phyloP scores from a whole-genome alignment of 2,113 vertebrate species.

The Balaeniceps rex region DNA sequence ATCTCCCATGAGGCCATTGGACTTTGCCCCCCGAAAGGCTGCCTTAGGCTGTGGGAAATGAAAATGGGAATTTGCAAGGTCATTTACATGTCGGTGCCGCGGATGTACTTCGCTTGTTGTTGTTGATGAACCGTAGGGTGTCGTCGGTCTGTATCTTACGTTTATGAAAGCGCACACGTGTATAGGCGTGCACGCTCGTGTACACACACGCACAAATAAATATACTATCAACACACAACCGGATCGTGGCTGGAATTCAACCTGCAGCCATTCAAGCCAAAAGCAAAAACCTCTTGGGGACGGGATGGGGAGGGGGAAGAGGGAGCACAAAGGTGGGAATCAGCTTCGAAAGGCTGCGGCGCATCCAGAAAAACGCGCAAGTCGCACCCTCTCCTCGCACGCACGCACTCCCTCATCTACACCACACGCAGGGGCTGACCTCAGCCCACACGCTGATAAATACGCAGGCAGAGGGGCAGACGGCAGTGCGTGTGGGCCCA shows the following conservation, averaged over 20 bases:
- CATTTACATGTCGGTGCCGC: background rate
- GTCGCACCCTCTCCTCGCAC: background rate
- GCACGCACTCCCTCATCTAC: no score
- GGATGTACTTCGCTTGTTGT: background rate
- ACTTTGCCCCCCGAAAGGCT: background rate
- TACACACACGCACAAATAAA: background rate
- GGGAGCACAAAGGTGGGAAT: background rate
- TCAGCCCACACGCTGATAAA: background rate
- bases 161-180: background rate
- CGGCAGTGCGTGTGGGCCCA: background rate
- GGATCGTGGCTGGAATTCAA: background rate
- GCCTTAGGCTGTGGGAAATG: background rate
- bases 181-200: background rate
- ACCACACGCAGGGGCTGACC: background rate
- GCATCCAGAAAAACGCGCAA: background rate
- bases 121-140: background rate
- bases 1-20: background rate
- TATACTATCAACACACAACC: background rate
- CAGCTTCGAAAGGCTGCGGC: background rate
- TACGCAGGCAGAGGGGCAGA: background rate
- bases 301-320: background rate
- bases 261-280: background rate
- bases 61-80: background rate
- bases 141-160: background rate
- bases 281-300: background rate